phyloP scores from a whole-genome alignment of 2,797 vertebrate genomes.

The Graptemys geographica region DNA sequence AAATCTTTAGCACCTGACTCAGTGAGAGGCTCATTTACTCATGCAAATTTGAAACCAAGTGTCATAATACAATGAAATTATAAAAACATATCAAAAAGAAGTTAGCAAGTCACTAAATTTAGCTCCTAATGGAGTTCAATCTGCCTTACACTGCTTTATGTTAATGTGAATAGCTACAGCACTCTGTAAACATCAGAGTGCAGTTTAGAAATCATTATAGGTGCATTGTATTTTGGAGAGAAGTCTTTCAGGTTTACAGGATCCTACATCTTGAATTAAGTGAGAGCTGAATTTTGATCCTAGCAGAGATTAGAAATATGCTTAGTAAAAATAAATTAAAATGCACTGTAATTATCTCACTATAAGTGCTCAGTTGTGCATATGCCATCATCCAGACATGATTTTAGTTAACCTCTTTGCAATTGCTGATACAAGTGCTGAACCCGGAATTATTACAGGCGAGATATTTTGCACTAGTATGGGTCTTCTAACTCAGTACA shows the following conservation, averaged over 20 bases:
- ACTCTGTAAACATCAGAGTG: constrained; percentile 39
- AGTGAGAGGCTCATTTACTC: constrained; percentile 68
- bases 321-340: constrained; percentile 7
- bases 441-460: background rate
- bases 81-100: constrained; percentile 73
- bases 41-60: constrained; percentile 74
- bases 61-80: constrained; percentile 76
- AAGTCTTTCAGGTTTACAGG: background rate
- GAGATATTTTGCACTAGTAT: rapidly evolving
- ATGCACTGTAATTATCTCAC: rapidly evolving
- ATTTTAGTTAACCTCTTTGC: constrained; percentile 20
- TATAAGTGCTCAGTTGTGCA: background rate
- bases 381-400: background rate
- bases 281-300: background rate
- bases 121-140: constrained; percentile 59
- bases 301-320: background rate
- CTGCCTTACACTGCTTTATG: constrained; percentile 16
- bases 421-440: rapidly evolving
- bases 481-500: background rate
- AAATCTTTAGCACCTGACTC: constrained; percentile 70
- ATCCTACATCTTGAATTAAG: background rate
- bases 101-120: constrained; percentile 72
- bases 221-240: rapidly evolving
- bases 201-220: background rate
- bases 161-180: background rate